Percentiles rank a stretch among this genome's conserved stretches.
Conservation (phyloP, 2,888 invertebrate species). For the Tachystola acroxantha region DNA sequence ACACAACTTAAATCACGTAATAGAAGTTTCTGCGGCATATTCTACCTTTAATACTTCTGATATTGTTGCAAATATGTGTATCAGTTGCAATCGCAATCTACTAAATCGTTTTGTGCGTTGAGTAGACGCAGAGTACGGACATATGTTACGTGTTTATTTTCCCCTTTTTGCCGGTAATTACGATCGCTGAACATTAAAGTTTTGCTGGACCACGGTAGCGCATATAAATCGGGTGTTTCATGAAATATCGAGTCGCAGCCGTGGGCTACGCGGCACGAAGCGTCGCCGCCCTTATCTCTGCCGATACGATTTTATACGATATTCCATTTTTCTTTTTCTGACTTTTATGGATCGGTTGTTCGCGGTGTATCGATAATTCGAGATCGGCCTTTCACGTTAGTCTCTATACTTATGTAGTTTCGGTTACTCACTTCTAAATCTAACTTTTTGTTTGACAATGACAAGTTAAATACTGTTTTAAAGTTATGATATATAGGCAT, state of each 20-base stretch:
- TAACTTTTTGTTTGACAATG: slow-evolving; percentile 3
- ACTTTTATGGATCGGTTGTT: slow-evolving; percentile 73
- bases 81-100: slow-evolving; percentile 8
- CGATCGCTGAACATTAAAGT: slow-evolving; percentile 64
- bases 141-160: slow-evolving; percentile 34
- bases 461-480: slow-evolving; percentile 2
- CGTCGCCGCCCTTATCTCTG: slow-evolving; percentile 67
- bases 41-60: too few species aligned
- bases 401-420: slow-evolving; percentile 32
- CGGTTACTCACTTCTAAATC: slow-evolving; percentile 5
- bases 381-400: slow-evolving; percentile 56
- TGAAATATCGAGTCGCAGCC: slow-evolving; percentile 71
- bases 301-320: slow-evolving; percentile 72
- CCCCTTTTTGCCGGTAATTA: slow-evolving; percentile 61
- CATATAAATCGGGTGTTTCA: slow-evolving; percentile 74
- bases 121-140: slow-evolving; percentile 12
- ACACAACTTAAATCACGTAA: too few species aligned
- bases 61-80: not conserved
- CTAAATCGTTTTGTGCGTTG: slow-evolving; percentile 7
- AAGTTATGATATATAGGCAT: slow-evolving; percentile 13
- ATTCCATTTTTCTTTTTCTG: slow-evolving; percentile 68
- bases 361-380: slow-evolving; percentile 70
- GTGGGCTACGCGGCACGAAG: slow-evolving; percentile 62
- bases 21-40: too few species aligned
- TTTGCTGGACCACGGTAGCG: slow-evolving; percentile 55